A percentile compares a stretch with the other conserved stretches of the same genome.
These are phyloP conservation scores for Gobio gobio DNA, from an alignment of 2,113 vertebrate genomes.

Conservation along the genomic window DNA sequence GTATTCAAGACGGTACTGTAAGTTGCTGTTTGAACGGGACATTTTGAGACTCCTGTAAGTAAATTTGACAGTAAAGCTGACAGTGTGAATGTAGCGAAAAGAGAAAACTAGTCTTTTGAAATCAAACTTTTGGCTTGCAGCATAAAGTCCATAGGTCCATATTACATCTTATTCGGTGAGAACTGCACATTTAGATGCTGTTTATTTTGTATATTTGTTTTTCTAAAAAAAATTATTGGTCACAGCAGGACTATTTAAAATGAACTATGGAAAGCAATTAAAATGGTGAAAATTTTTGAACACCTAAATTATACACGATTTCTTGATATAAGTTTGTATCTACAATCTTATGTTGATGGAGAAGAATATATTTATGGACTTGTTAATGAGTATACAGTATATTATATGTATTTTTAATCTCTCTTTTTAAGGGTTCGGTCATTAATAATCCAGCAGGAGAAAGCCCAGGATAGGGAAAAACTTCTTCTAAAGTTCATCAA, in stretches of 20 bases:
- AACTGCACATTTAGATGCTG: neutral
- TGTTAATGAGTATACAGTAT: neutral
- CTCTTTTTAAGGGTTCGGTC: slow-evolving; percentile 86
- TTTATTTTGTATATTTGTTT: neutral
- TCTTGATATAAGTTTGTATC: neutral
- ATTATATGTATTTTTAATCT: neutral
- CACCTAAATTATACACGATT: neutral
- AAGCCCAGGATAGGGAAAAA: slow-evolving; percentile 90
- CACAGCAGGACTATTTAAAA: neutral
- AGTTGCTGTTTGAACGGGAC: no score
- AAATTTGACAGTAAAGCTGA: no score
- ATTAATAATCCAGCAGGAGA: slow-evolving; percentile 93
- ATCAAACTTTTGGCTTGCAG: neutral
- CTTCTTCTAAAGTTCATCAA: slow-evolving; percentile 94
- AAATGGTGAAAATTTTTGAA: neutral
- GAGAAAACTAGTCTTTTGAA: neutral
- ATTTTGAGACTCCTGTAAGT: no score
- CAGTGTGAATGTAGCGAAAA: neutral
- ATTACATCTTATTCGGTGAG: neutral
- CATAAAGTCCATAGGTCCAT: neutral
- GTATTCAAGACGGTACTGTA: no score
- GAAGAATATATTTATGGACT: neutral
- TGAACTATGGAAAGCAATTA: no score
- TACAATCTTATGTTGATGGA: neutral
- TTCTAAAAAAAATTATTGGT: neutral